phyloP scores from a whole-genome alignment of 2,797 vertebrate genomes.

The Tolypeutes matacus region DNA sequence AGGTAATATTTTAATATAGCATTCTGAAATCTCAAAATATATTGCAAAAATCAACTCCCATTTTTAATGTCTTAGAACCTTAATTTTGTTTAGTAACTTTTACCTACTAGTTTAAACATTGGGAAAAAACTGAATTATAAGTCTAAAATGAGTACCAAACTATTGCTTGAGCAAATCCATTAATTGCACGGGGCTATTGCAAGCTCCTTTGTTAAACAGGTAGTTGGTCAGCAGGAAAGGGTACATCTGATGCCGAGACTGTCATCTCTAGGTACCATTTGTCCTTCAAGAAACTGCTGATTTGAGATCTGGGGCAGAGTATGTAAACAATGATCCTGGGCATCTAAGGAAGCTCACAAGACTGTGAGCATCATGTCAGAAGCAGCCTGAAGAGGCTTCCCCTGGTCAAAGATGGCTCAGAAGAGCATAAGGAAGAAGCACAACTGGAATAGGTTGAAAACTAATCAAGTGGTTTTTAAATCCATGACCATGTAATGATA shows the following conservation, averaged over 20 bases:
- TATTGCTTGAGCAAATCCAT: background rate
- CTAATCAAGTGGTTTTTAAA: background rate
- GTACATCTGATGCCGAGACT: background rate
- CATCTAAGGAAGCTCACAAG: background rate
- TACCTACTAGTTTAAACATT: background rate
- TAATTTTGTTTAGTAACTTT: background rate
- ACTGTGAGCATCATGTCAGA: background rate
- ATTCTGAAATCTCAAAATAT: slow-evolving; percentile 52
- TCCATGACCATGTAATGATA: background rate
- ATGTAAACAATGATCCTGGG: background rate
- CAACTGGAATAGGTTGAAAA: background rate
- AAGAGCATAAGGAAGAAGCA: background rate
- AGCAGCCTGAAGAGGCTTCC: background rate
- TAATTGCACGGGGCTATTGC: background rate
- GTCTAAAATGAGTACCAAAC: background rate
- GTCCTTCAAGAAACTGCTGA: background rate
- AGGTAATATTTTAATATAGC: background rate
- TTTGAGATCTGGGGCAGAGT: background rate
- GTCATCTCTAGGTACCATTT: background rate
- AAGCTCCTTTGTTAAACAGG: background rate
- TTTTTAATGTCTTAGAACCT: background rate
- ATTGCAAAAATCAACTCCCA: slow-evolving; percentile 34
- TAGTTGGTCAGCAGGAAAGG: background rate
- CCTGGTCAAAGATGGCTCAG: background rate
- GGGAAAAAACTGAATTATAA: background rate